phyloP scores from a whole-genome alignment of 1,140 invertebrate species.

The Ladona fulva region DNA sequence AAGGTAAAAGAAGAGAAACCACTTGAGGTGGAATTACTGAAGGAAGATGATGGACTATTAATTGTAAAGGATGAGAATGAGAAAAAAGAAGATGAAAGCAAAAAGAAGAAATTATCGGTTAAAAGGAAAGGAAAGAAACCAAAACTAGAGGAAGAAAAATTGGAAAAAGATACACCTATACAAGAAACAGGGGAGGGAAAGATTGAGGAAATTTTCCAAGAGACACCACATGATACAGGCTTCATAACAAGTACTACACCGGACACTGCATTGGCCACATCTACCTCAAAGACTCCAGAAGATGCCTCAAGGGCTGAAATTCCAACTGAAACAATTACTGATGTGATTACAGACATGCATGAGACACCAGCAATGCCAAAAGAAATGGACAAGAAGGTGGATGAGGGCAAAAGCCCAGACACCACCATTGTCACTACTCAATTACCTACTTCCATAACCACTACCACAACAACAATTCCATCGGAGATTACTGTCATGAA shows the following conservation, averaged over 20 bases:
- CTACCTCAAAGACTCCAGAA: not conserved
- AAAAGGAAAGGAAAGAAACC: conserved; percentile 19
- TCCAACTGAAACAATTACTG: not conserved
- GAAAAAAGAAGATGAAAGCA: not conserved
- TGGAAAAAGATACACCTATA: not conserved
- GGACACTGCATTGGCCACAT: not conserved
- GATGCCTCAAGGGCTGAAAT: not conserved
- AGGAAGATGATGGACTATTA: no score
- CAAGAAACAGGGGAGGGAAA: not conserved
- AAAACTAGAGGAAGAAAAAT: conserved; percentile 18
- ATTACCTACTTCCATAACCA: not conserved
- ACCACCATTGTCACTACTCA: not conserved
- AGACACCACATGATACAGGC: not conserved
- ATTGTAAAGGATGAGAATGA: no score
- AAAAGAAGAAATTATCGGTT: not conserved
- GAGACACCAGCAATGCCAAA: not conserved
- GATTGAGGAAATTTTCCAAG: not conserved
- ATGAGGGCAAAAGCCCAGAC: not conserved
- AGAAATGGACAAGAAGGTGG: not conserved
- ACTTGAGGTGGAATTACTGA: not conserved
- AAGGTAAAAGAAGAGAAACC: not conserved
- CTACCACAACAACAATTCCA: not conserved
- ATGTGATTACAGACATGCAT: conserved; percentile 1
- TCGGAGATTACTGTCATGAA: not conserved
- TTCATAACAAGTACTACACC: not conserved